These are phyloP conservation scores for Hirtodrosophila alboralis DNA, from an alignment of 2,888 invertebrate genomes.

Conservation along the genomic window DNA sequence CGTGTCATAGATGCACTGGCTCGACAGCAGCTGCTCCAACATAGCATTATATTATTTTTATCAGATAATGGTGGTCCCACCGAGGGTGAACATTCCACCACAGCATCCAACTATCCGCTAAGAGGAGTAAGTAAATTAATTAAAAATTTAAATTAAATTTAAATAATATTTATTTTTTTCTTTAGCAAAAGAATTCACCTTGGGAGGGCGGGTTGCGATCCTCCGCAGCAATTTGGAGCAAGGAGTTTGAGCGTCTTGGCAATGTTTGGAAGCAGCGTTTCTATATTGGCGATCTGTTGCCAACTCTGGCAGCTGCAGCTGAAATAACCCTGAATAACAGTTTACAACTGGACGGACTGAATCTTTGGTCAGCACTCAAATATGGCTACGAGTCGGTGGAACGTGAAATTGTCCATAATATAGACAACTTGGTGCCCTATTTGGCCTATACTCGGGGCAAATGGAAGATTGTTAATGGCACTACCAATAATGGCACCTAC, in stretches of 20 bases:
- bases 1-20: slow-evolving; percentile 89
- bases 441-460: slow-evolving; percentile 71
- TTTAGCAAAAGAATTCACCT: slow-evolving; percentile 89
- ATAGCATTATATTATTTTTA: slow-evolving; percentile 93
- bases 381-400: slow-evolving; percentile 84
- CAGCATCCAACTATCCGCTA: slow-evolving; percentile 91
- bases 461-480: slow-evolving; percentile 82
- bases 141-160: too few species aligned
- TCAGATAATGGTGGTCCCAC: slow-evolving; percentile 95
- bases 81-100: slow-evolving; percentile 88
- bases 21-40: slow-evolving; percentile 88
- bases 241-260: slow-evolving; percentile 84
- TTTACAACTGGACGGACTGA: slow-evolving; percentile 86
- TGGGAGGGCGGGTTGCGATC: slow-evolving; percentile 94
- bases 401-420: slow-evolving; percentile 88
- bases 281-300: slow-evolving; percentile 93
- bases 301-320: slow-evolving; percentile 86
- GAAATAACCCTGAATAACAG: slow-evolving; percentile 74
- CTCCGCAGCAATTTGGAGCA: slow-evolving; percentile 90
- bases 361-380: slow-evolving; percentile 88
- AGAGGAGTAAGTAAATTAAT: slow-evolving; percentile 88
- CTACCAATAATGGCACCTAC: slow-evolving; percentile 66
- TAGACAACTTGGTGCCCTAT: slow-evolving; percentile 86
- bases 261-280: slow-evolving; percentile 88
- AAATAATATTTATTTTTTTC: not conserved